Evolutionary conservation across 2,797 vertebrate species (phyloP).

Genomic region (Eptatretus atami): DNA sequence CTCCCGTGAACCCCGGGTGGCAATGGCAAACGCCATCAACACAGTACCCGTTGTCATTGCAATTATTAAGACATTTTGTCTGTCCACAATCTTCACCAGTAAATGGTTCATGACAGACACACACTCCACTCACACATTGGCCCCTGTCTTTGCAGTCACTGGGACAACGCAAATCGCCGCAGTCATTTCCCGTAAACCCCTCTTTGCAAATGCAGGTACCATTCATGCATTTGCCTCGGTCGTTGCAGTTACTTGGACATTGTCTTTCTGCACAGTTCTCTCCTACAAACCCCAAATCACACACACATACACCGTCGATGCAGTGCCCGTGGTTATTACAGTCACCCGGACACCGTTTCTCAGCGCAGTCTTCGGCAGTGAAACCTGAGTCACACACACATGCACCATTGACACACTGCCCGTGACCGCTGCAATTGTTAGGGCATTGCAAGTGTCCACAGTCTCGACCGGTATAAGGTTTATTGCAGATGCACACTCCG

Average conservation of each 20-base stretch:
- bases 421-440: background rate
- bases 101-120: background rate
- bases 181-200: background rate
- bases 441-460: background rate
- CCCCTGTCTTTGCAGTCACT: background rate
- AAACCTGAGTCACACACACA: background rate
- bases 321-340: background rate
- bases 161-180: background rate
- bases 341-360: background rate
- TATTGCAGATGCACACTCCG: background rate
- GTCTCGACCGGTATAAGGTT: background rate
- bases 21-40: constrained; percentile 34
- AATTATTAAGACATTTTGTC: constrained; percentile 11
- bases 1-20: constrained; percentile 31
- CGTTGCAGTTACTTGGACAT: background rate
- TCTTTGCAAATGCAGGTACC: background rate
- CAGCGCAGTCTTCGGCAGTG: background rate
- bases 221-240: background rate
- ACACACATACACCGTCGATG: background rate
- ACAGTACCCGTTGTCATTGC: constrained; percentile 15
- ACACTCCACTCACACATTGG: background rate
- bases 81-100: background rate
- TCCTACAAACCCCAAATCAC: background rate
- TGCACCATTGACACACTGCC: background rate
- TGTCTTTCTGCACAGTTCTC: background rate